Conservation (phyloP, 2,113 vertebrate genomes). For the Carassius gibelio region DNA sequence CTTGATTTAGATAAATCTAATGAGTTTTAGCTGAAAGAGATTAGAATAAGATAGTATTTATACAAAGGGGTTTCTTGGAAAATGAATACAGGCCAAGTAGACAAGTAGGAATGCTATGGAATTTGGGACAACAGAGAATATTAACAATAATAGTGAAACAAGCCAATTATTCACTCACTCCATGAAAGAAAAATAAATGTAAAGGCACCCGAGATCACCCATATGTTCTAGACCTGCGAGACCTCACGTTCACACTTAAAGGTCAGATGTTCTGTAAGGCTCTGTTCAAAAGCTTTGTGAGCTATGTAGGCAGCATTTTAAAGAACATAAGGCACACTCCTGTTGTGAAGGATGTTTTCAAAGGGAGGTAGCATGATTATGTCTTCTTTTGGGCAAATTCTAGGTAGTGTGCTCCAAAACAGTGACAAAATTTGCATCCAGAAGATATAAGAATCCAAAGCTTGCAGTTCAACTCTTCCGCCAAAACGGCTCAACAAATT, state of each 20-base stretch:
- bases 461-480: no score
- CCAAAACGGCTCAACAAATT: no score
- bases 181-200: conserved; percentile 20
- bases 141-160: conserved; percentile 41
- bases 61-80: conserved; percentile 36
- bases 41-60: conserved; percentile 34
- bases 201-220: not conserved
- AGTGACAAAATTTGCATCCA: no score
- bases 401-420: not conserved
- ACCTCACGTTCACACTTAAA: not conserved
- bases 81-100: conserved; percentile 15
- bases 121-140: conserved; percentile 31
- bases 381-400: not conserved
- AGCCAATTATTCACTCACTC: conserved; percentile 1
- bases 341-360: not conserved
- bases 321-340: not conserved
- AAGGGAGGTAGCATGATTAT: not conserved
- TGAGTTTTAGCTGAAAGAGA: conserved; percentile 38
- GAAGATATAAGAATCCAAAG: no score
- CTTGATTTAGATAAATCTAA: conserved; percentile 54
- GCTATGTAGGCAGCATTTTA: not conserved
- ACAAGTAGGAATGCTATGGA: conserved; percentile 22
- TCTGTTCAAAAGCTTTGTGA: not conserved
- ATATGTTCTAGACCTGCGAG: not conserved
- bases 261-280: not conserved